Percentiles rank a stretch among this genome's conserved stretches.
phyloP scores from a whole-genome alignment of 2,888 invertebrate genomes.

The Augiades crinisus region DNA sequence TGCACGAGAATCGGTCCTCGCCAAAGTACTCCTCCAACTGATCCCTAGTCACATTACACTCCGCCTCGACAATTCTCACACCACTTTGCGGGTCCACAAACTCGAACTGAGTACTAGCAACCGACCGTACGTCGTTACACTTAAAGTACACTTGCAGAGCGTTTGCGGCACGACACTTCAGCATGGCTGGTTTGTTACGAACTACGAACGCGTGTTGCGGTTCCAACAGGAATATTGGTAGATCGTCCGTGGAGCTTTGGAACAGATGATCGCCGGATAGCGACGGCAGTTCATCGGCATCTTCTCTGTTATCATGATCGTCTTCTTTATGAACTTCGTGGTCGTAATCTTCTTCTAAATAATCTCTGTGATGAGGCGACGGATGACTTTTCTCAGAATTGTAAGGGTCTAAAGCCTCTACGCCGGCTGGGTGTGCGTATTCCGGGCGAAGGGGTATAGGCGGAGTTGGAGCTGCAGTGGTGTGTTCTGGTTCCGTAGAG shows the following conservation, averaged over 20 bases:
- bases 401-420: constrained; percentile 73
- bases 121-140: constrained; percentile 91
- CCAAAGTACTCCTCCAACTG: constrained; percentile 97
- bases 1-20: constrained; percentile 94
- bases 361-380: constrained; percentile 62
- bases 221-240: constrained; percentile 93
- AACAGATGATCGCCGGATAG: constrained; percentile 70
- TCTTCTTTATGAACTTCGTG: constrained; percentile 71
- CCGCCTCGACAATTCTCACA: constrained; percentile 92
- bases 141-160: constrained; percentile 94
- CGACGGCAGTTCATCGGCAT: constrained; percentile 73
- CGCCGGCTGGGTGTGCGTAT: constrained; percentile 74
- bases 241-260: constrained; percentile 83
- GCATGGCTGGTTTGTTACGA: constrained; percentile 92
- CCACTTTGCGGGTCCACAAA: constrained; percentile 96
- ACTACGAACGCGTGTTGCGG: constrained; percentile 95
- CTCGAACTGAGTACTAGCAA: constrained; percentile 87
- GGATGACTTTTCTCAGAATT: constrained; percentile 69
- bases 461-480: constrained; percentile 55
- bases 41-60: constrained; percentile 93
- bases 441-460: constrained; percentile 69
- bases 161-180: constrained; percentile 95
- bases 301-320: constrained; percentile 71
- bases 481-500: constrained; percentile 59
- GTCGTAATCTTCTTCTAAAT: constrained; percentile 75